phyloP scores from a whole-genome alignment of 2,888 invertebrate species.

The Coleophora flavipennella region DNA sequence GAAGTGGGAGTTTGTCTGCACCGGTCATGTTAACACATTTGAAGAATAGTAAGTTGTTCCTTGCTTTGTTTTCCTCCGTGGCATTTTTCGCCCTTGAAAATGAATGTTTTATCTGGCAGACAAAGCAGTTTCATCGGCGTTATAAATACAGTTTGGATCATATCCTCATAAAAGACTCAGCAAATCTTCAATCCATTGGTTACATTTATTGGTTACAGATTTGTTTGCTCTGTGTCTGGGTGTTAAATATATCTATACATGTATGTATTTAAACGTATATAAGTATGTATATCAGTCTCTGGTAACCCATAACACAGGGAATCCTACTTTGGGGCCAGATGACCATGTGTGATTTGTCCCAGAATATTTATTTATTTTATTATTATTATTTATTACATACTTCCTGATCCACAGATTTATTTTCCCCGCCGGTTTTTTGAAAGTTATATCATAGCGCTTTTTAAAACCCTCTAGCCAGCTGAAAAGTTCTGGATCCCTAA shows the following conservation, averaged over 20 bases:
- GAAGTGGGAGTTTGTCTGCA: slow-evolving; percentile 4
- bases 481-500: slow-evolving; percentile 15
- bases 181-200: slow-evolving; percentile 10
- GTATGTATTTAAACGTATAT: too few relatives aligned
- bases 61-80: slow-evolving; percentile 11
- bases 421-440: slow-evolving; percentile 14
- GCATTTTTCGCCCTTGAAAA: slow-evolving; percentile 9
- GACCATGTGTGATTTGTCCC: too few relatives aligned
- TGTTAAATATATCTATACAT: too few relatives aligned
- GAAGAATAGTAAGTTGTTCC: slow-evolving; percentile 8
- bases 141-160: slow-evolving; percentile 6
- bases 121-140: slow-evolving; percentile 6
- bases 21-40: slow-evolving; percentile 12
- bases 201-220: too few relatives aligned
- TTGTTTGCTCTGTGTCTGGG: too few relatives aligned
- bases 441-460: slow-evolving; percentile 12
- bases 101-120: slow-evolving; percentile 13
- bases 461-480: too few relatives aligned
- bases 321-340: too few relatives aligned
- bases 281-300: too few relatives aligned
- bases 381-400: too few relatives aligned
- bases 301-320: too few relatives aligned
- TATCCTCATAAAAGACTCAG: slow-evolving; percentile 10
- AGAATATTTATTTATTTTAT: too few relatives aligned
- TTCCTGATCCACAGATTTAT: slow-evolving; percentile 11